Evolutionary conservation across 2,888 invertebrate genomes (phyloP), one percentile per base, ranked within the genome.

Genomic region (Caenorhabditis uteleia): DNA sequence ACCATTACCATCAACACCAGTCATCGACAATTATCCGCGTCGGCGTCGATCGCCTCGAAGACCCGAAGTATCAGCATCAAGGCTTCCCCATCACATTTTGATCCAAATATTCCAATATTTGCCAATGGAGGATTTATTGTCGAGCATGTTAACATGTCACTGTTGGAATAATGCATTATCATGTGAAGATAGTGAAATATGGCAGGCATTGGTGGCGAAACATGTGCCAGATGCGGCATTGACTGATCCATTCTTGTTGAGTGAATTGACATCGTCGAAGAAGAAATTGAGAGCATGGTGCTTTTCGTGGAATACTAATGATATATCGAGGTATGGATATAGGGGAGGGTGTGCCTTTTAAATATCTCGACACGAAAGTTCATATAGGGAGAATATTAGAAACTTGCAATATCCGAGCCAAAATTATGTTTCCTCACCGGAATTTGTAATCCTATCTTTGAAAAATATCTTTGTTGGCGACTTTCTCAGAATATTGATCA

Each of bases 261-360:
- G 91, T 42, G 91, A 91, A 70, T 89, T 93, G 74, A 89, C 90
- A 55, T 91, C 93, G 5, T 93, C 91, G 84, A 95, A 93, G 87
- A 90, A 92, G 23, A 95, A 95, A 87, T 87, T 97, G 70, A 88
- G 92, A 66, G 95, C 97, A 14, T 93, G 90, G 85, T 90, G 90
- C 84, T 92, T 94, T 85, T 91, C 95, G 0, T 98, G 97, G 97
- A 97, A 93, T 85, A 92, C 94, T 10, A 90, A 91, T 84, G 97
- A 98, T 85, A 94, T 95, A 84, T 97, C 95, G 46, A 89, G 77
- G 74, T 79, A 45, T n/a, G 29, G 14, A n/a, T n/a, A n/a, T n/a
- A n/a, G n/a, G n/a, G 10, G 33, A n/a, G n/a, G n/a, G n/a, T n/a
- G n/a, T n/a, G n/a, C n/a, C n/a, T n/a, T n/a, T n/a, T n/a, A 33